phyloP scores from a whole-genome alignment of 2,113 vertebrate species.

The Isichthys henryi region DNA sequence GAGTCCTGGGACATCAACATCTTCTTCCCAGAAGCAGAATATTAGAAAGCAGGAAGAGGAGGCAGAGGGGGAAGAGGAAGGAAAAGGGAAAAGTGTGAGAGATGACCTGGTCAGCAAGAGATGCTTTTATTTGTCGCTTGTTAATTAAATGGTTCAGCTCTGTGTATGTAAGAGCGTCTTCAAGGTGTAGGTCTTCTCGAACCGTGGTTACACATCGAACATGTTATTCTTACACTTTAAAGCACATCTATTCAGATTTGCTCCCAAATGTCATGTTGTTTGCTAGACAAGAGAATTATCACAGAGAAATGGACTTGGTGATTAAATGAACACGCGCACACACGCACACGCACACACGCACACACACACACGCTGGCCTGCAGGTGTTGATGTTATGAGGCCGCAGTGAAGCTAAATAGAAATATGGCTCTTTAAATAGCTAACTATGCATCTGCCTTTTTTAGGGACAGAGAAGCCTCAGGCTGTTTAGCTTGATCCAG shows the following conservation, averaged over 20 bases:
- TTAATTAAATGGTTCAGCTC: too few relatives aligned
- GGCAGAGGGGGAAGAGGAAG: neutral
- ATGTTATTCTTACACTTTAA: neutral
- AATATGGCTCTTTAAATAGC: neutral
- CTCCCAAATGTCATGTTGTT: neutral
- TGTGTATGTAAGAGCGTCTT: too few relatives aligned
- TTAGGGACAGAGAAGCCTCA: neutral
- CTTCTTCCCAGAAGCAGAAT: neutral
- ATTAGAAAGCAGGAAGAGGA: neutral
- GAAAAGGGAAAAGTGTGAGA: neutral
- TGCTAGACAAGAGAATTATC: neutral
- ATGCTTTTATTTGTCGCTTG: too few relatives aligned
- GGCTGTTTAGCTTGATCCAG: neutral
- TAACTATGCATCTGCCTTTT: neutral
- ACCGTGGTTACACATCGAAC: neutral
- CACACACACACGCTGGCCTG: neutral
- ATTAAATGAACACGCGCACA: neutral
- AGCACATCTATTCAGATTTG: neutral
- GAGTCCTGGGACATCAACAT: neutral
- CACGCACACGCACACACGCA: neutral
- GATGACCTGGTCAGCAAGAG: neutral
- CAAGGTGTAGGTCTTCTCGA: neutral
- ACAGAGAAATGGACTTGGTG: neutral
- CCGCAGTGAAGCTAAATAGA: neutral
- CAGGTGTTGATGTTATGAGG: neutral